Evolutionary conservation across 2,888 invertebrate species (phyloP).

Genomic region (Tetragonula carbonaria): DNA sequence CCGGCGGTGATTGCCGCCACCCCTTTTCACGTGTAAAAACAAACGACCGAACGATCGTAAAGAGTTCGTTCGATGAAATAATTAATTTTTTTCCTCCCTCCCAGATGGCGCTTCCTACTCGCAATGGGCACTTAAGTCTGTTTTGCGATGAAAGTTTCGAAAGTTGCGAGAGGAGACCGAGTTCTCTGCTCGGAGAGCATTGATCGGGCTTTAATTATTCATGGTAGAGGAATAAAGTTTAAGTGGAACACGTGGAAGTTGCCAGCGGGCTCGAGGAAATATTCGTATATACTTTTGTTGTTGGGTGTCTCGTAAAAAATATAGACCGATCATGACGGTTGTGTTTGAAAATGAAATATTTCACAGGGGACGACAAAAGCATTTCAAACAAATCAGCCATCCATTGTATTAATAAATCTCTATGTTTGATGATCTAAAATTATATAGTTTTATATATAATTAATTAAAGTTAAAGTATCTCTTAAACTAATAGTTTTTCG

Average conservation of each 20-base stretch:
- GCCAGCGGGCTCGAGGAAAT: background rate
- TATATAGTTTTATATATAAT: too few species aligned
- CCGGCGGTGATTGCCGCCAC: constrained; percentile 38
- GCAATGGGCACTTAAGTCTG: background rate
- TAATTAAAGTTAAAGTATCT: too few species aligned
- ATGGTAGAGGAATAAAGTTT: background rate
- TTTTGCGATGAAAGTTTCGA: background rate
- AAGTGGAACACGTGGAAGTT: background rate
- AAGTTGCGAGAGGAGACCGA: background rate
- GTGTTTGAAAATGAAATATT: too few species aligned
- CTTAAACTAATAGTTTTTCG: too few species aligned
- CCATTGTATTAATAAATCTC: too few species aligned
- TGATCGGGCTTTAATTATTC: background rate
- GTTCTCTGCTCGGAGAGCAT: background rate
- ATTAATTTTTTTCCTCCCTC: constrained; percentile 41
- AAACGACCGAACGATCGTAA: background rate
- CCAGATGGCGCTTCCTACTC: constrained; percentile 1
- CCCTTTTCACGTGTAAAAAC: background rate
- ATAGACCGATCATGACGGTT: too few species aligned
- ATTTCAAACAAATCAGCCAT: too few species aligned
- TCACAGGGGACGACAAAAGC: too few species aligned
- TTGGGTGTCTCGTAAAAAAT: too few species aligned
- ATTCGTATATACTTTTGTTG: background rate
- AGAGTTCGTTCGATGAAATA: constrained; percentile 31
- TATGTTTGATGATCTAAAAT: too few species aligned